phyloP scores from a whole-genome alignment of 2,888 invertebrate genomes.

The Eulithis prunata region DNA sequence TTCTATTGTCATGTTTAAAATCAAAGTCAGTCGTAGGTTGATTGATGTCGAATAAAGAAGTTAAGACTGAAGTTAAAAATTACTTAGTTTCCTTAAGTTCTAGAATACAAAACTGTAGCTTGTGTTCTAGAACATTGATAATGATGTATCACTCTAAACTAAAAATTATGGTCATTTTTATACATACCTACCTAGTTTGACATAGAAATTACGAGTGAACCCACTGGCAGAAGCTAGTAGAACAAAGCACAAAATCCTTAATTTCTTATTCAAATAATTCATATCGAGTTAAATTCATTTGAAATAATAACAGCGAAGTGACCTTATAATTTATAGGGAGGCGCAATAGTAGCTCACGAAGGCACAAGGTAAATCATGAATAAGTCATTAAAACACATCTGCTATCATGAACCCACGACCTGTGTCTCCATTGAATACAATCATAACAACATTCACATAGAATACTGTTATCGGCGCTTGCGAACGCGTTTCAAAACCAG shows the following conservation, averaged over 20 bases:
- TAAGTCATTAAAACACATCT: slow-evolving; percentile 71
- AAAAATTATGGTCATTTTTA: too few relatives aligned
- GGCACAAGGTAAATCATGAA: slow-evolving; percentile 58
- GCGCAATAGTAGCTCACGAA: slow-evolving; percentile 55
- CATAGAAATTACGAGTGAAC: neutral
- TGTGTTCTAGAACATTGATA: too few relatives aligned
- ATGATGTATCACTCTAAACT: too few relatives aligned
- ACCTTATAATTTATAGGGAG: slow-evolving; percentile 43
- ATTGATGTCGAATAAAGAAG: neutral
- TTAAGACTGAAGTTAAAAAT: too few relatives aligned
- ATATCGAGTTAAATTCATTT: slow-evolving; percentile 22
- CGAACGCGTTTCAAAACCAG: neutral
- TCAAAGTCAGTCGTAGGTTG: neutral
- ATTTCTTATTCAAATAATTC: slow-evolving; percentile 2
- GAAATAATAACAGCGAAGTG: slow-evolving; percentile 37
- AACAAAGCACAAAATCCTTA: neutral
- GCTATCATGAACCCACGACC: slow-evolving; percentile 62
- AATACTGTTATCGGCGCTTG: neutral
- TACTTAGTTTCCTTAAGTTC: too few relatives aligned
- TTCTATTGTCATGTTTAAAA: slow-evolving; percentile 9
- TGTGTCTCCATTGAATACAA: slow-evolving; percentile 61
- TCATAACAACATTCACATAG: slow-evolving; percentile 29
- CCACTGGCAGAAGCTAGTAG: neutral
- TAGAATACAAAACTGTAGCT: too few relatives aligned
- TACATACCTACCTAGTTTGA: too few relatives aligned